phyloP scores from a whole-genome alignment of 1,140 invertebrate species.

The Saxidomus purpurata region DNA sequence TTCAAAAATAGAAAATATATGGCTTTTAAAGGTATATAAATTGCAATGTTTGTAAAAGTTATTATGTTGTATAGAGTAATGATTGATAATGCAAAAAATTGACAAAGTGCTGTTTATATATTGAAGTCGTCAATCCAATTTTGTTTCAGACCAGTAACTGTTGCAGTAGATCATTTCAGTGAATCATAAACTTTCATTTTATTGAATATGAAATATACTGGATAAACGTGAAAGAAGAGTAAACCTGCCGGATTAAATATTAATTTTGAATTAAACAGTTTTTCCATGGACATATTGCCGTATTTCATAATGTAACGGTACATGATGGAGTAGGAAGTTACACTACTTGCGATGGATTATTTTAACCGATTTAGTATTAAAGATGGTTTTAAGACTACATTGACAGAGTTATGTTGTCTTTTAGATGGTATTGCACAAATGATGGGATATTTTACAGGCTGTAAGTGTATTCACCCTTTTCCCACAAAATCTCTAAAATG shows the following conservation, averaged over 20 bases:
- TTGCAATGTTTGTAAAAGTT: background rate
- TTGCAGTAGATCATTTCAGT: background rate
- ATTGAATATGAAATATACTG: too few species aligned
- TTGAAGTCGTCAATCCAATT: background rate
- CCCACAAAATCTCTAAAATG: too few species aligned
- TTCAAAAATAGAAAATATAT: conserved; percentile 18
- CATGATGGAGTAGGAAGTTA: too few species aligned
- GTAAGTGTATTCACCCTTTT: conserved; percentile 15
- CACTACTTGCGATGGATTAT: too few species aligned
- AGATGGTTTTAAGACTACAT: too few species aligned
- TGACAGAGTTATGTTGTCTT: background rate
- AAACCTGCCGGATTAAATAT: too few species aligned
- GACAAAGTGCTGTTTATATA: background rate
- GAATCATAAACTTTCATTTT: too few species aligned
- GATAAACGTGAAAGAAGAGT: too few species aligned
- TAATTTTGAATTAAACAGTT: too few species aligned
- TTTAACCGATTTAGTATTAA: too few species aligned
- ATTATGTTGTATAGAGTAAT: background rate
- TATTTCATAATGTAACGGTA: too few species aligned
- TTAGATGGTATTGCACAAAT: conserved; percentile 25
- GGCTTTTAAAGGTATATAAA: conserved; percentile 26
- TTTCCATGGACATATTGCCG: too few species aligned
- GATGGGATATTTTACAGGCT: conserved; percentile 25
- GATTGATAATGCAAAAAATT: background rate
- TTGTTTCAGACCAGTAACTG: conserved; percentile 3